Evolutionary conservation across 2,888 invertebrate species (phyloP).

Genomic region (Hypercompe scribonia): DNA sequence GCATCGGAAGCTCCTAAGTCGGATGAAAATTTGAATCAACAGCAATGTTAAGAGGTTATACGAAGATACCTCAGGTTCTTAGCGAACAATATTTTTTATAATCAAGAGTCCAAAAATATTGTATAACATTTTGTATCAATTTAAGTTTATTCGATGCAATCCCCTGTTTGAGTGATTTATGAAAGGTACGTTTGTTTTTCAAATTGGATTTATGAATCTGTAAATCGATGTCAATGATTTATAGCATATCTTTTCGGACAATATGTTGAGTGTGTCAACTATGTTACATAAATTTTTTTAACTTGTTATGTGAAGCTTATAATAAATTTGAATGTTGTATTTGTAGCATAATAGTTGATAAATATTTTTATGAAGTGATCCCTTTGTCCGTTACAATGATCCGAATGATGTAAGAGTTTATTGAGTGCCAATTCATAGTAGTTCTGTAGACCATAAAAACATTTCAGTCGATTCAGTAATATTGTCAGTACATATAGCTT

Average conservation of each 20-base stretch:
- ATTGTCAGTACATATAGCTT: slow-evolving; percentile 31
- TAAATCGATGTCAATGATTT: slow-evolving; percentile 65
- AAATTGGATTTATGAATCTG: slow-evolving; percentile 41
- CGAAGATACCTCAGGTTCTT: slow-evolving; percentile 51
- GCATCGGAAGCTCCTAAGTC: slow-evolving; percentile 87
- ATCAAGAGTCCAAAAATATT: slow-evolving; percentile 72
- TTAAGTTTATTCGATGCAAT: slow-evolving; percentile 62
- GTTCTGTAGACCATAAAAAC: slow-evolving; percentile 33
- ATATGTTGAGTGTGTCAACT: slow-evolving; percentile 57
- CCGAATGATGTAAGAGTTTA: slow-evolving; percentile 51
- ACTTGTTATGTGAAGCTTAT: slow-evolving; percentile 45
- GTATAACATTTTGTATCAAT: slow-evolving; percentile 67
- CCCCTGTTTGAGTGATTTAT: slow-evolving; percentile 63
- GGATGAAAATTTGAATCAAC: slow-evolving; percentile 92
- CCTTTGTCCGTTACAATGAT: slow-evolving; percentile 39
- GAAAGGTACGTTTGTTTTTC: slow-evolving; percentile 53
- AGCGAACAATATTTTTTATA: slow-evolving; percentile 61
- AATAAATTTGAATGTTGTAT: slow-evolving; percentile 54
- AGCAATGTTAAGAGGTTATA: slow-evolving; percentile 81
- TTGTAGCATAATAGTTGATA: slow-evolving; percentile 52
- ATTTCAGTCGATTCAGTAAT: slow-evolving; percentile 29
- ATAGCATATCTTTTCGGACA: slow-evolving; percentile 70
- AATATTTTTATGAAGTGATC: slow-evolving; percentile 42
- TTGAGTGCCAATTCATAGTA: slow-evolving; percentile 68
- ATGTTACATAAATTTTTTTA: slow-evolving; percentile 44